Percentiles rank a stretch among this genome's conserved stretches.
phyloP scores from a whole-genome alignment of 2,113 vertebrate species.

The Patagioenas fasciata region DNA sequence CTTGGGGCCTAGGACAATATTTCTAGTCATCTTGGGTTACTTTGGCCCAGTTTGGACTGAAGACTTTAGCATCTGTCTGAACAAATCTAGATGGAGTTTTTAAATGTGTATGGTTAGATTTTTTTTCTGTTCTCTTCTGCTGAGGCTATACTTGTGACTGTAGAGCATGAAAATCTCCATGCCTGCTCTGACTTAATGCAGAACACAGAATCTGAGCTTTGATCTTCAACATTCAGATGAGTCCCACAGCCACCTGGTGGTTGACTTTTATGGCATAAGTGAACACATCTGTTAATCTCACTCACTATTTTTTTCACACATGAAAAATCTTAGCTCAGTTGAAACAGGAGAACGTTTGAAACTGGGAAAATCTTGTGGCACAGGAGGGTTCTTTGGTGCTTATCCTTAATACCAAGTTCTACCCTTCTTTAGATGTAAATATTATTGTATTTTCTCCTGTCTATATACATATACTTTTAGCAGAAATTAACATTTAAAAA shows the following conservation, averaged over 20 bases:
- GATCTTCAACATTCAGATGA: neutral
- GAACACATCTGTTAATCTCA: neutral
- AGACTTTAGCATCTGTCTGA: neutral
- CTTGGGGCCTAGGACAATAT: neutral
- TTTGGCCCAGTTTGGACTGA: neutral
- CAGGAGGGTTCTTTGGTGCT: neutral
- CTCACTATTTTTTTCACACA: neutral
- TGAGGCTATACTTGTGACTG: neutral
- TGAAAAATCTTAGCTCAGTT: neutral
- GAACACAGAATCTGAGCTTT: neutral
- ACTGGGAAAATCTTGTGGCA: neutral
- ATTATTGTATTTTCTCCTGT: neutral
- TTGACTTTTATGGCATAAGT: neutral
- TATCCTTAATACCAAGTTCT: neutral
- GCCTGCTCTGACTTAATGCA: neutral
- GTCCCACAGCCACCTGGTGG: neutral
- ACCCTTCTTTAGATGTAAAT: neutral
- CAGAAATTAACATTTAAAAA: slow-evolving; percentile 16
- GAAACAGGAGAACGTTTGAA: neutral
- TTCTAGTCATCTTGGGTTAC: neutral
- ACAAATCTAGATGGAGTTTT: neutral
- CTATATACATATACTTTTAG: neutral
- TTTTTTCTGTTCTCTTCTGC: neutral
- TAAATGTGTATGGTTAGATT: neutral
- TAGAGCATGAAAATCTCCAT: neutral